These are phyloP conservation scores for Anser brachyrhynchus DNA, from an alignment of 2,113 vertebrate species.

Conservation along the genomic window DNA sequence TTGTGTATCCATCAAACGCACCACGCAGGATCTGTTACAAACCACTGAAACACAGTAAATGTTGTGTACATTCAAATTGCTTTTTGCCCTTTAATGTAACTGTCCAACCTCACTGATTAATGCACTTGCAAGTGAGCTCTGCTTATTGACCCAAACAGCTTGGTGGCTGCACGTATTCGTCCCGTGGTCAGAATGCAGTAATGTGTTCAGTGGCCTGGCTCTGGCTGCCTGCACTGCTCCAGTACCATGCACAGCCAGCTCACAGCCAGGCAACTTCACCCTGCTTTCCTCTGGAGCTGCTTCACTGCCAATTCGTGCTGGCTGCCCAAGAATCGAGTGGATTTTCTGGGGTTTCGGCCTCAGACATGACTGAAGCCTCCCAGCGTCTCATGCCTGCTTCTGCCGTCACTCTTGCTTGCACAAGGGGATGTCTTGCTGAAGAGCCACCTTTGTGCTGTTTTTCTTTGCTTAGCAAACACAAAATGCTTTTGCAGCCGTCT, in stretches of 20 bases:
- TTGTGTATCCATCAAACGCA: not conserved
- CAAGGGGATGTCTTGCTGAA: not conserved
- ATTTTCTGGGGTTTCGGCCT: not conserved
- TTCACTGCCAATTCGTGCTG: rapidly evolving
- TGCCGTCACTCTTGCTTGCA: rapidly evolving
- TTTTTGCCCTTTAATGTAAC: not conserved
- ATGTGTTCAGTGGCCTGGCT: not conserved
- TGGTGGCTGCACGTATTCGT: not conserved
- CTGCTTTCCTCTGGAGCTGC: rapidly evolving
- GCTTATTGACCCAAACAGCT: not conserved
- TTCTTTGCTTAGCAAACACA: not conserved
- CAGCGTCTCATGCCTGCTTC: not conserved
- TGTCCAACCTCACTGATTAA: not conserved
- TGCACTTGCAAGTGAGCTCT: not conserved
- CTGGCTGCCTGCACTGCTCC: not conserved
- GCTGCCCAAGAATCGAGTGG: rapidly evolving
- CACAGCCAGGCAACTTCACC: not conserved
- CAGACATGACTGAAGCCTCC: rapidly evolving
- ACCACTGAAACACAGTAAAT: not conserved
- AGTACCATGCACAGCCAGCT: not conserved
- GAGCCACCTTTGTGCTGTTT: constrained; percentile 24
- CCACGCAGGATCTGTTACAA: not conserved
- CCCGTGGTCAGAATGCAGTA: not conserved
- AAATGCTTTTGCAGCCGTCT: not conserved
- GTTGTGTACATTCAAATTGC: not conserved